Base-by-base conservation (phyloP, 2,797 vertebrate species). In the Podarcis lilfordi region DNA sequence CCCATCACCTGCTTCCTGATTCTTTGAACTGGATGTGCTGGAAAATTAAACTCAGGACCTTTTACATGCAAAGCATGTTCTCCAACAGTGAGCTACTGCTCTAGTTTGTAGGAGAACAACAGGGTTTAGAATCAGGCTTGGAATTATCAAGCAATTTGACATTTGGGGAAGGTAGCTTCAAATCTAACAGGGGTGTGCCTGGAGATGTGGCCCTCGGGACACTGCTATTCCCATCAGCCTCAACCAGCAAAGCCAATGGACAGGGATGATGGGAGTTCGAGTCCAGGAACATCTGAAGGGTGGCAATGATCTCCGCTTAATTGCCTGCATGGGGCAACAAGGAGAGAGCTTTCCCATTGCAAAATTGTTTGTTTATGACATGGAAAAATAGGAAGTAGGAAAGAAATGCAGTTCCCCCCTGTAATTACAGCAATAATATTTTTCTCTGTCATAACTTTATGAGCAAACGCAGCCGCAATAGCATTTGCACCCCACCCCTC, bases 361-460 rank as follows among this genome's bases (percentile, higher is more conserved):
- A 55, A 27, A 23, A 6, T n/a, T 64, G 69, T 15, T 64, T 32
- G 23, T 61, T 64, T n/a, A 19, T 11, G 40, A 43, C 2, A 55
- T 55, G 50, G 50, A 55, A 55, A 55, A 55, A 55, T 55, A 55
- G 13, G 50, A 55, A 55, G 50, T 3, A 6, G 17, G 45, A 80
- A 71, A 61, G 40, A 35, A 75, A 88, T 91, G 89, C 10, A 45
- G 32, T 71, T 90, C 91, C 50, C 35, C n/a, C 83, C 86, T 86
- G 0, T 32, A 88, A 91, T 91, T 88, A 94, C 95, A 92, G 80
- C 78, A 95, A 76, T 72, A 91, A 83, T 91, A 88, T 89, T 71
- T 94, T 88, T 85, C 90, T 7, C 64, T 55, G 80, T 86, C 86
- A 64, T 87, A 87, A 55, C 15, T 86, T 91, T 55, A 55, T 88